Percentiles rank a stretch among this genome's conserved stretches.
phyloP scores from a whole-genome alignment of 2,113 vertebrate species.

The Speoplatyrhinus poulsoni region DNA sequence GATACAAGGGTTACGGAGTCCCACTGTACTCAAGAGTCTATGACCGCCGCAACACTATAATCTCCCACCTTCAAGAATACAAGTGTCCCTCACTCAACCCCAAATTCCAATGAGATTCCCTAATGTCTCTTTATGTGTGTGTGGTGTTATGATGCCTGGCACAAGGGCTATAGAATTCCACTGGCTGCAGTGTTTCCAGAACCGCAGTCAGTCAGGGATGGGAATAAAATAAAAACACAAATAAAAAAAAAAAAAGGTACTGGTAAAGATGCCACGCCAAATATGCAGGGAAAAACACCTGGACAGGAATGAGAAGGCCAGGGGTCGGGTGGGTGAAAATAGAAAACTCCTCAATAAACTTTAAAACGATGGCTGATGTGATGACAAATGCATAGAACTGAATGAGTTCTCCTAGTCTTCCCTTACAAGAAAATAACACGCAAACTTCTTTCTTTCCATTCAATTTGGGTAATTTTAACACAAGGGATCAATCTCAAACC shows the following conservation, averaged over 20 bases:
- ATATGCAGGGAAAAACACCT: conserved; percentile 47
- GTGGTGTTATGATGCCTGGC: conserved; percentile 53
- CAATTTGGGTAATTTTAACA: too few relatives aligned
- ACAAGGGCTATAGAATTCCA: conserved; percentile 41
- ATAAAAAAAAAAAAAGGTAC: conserved; percentile 5
- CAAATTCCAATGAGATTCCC: conserved; percentile 61
- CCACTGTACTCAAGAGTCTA: conserved; percentile 31
- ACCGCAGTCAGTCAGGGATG: conserved; percentile 40
- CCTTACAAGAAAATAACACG: too few relatives aligned
- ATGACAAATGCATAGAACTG: too few relatives aligned
- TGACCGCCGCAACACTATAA: conserved; percentile 44
- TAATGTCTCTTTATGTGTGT: conserved; percentile 56
- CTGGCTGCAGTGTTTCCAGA: conserved; percentile 54
- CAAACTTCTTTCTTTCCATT: too few relatives aligned
- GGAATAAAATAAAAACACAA: conserved; percentile 15
- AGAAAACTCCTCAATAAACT: conserved; percentile 1
- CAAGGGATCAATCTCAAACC: too few relatives aligned
- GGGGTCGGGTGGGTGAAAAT: not conserved
- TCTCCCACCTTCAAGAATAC: conserved; percentile 39
- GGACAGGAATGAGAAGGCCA: conserved; percentile 9
- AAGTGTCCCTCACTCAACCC: conserved; percentile 38
- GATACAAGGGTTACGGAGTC: conserved; percentile 34
- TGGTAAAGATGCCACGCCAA: conserved; percentile 22
- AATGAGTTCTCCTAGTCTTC: not conserved
- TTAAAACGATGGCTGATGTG: not conserved